A percentile compares a stretch with the other conserved stretches of the same genome.
Conservation (phyloP, 2,113 vertebrate species). For the Cyanoramphus novaezelandiae region DNA sequence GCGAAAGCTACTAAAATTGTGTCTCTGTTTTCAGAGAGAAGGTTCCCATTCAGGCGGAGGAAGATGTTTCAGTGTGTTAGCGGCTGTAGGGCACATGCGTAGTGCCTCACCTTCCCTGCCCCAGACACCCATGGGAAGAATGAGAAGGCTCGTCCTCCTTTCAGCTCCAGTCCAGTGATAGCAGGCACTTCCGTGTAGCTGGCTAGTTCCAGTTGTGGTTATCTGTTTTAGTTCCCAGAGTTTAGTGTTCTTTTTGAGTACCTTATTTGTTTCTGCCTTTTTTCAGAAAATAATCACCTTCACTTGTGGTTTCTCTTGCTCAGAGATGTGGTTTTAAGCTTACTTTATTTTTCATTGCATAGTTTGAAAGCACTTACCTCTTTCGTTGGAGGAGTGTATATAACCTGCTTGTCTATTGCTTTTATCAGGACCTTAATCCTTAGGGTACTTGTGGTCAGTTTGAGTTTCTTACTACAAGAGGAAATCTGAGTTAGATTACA, state of each 20-base stretch:
- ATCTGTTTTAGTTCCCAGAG: neutral
- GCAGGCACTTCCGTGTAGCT: neutral
- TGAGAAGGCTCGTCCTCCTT: neutral
- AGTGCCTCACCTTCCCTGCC: neutral
- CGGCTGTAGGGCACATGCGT: neutral
- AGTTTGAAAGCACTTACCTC: neutral
- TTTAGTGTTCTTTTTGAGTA: neutral
- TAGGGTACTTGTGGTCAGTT: neutral
- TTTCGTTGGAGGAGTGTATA: neutral
- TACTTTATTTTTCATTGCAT: neutral
- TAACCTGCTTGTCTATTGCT: neutral
- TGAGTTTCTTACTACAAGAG: neutral
- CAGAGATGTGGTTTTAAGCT: neutral
- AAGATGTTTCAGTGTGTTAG: neutral
- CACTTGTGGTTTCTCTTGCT: neutral
- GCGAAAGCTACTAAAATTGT: neutral
- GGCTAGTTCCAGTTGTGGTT: neutral
- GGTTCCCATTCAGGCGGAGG: neutral
- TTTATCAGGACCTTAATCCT: neutral
- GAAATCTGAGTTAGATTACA: neutral
- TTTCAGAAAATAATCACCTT: neutral
- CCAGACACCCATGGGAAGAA: neutral
- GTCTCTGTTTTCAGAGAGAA: neutral
- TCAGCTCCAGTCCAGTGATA: accelerated
- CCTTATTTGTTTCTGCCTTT: neutral